phyloP scores from a whole-genome alignment of 1,140 invertebrate species.

The Heterodera carotae region DNA sequence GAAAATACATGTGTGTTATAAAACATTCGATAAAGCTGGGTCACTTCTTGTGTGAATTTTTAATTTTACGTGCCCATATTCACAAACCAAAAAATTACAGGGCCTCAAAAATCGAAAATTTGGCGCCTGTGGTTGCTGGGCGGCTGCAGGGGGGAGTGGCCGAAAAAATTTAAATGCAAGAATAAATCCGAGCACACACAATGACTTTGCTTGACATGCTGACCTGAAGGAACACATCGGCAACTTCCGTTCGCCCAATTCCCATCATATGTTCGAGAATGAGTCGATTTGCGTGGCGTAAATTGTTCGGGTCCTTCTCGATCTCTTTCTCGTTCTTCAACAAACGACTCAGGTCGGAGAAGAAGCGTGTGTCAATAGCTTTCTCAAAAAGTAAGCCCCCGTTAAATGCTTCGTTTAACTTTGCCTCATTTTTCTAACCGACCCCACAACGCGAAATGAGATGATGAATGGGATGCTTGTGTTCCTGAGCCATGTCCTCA shows the following conservation, averaged over 20 bases:
- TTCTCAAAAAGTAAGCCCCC: slow-evolving; percentile 14
- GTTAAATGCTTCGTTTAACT: background rate
- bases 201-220: background rate
- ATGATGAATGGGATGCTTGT: slow-evolving; percentile 34
- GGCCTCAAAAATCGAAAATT: no score
- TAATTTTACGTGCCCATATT: no score
- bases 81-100: no score
- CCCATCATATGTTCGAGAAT: slow-evolving; percentile 57
- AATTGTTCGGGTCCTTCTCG: slow-evolving; percentile 40
- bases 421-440: no score
- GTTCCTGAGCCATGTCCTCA: slow-evolving; percentile 41
- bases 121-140: no score
- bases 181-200: no score
- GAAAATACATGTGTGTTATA: no score
- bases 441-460: slow-evolving; percentile 29
- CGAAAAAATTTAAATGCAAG: no score
- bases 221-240: slow-evolving; percentile 59
- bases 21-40: no score
- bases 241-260: slow-evolving; percentile 51
- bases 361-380: slow-evolving; percentile 35
- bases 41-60: no score
- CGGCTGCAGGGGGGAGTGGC: no score
- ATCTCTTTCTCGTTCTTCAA: slow-evolving; percentile 57
- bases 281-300: slow-evolving; percentile 50
- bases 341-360: slow-evolving; percentile 47